These are phyloP conservation scores for Pogonocichla stellata DNA, from an alignment of 2,113 vertebrate species.

Conservation along the genomic window DNA sequence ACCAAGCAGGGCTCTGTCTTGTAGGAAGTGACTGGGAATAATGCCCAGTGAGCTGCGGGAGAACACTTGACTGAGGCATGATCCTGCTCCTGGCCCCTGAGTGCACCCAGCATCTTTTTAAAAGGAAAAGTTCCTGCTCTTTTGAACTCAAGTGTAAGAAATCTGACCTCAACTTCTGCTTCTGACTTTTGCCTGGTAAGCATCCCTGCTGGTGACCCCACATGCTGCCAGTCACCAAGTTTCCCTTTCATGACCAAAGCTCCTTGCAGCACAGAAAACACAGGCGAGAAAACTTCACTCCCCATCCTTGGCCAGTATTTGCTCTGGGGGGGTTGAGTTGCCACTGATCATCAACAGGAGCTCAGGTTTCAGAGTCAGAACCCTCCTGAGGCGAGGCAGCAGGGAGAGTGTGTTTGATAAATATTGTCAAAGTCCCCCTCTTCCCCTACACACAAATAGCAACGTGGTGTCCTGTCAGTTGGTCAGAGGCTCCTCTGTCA, in stretches of 20 bases:
- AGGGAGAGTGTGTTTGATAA: not conserved
- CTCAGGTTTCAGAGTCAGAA: not conserved
- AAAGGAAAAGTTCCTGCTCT: not conserved
- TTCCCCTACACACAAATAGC: accelerated
- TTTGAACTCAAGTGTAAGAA: not conserved
- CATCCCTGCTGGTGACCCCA: accelerated
- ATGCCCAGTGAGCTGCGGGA: not conserved
- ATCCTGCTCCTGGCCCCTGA: not conserved
- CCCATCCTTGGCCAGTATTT: not conserved
- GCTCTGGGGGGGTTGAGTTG: not conserved
- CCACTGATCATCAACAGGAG: not conserved
- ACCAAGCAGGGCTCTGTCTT: not conserved
- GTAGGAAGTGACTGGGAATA: not conserved
- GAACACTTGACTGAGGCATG: not conserved
- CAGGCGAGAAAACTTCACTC: not conserved
- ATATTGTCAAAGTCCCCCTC: not conserved
- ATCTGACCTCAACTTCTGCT: not conserved
- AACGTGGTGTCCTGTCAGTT: accelerated
- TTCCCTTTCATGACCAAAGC: not conserved
- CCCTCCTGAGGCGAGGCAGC: not conserved
- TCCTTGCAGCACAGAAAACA: not conserved
- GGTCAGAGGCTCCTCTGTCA: accelerated
- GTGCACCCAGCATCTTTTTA: accelerated
- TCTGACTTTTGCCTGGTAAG: not conserved
- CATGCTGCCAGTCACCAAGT: not conserved